Evolutionary conservation across 30 jellyfish, hydroid and myxozoan genomes (phyloP).

Genomic region (Aurelia coerulea): DNA sequence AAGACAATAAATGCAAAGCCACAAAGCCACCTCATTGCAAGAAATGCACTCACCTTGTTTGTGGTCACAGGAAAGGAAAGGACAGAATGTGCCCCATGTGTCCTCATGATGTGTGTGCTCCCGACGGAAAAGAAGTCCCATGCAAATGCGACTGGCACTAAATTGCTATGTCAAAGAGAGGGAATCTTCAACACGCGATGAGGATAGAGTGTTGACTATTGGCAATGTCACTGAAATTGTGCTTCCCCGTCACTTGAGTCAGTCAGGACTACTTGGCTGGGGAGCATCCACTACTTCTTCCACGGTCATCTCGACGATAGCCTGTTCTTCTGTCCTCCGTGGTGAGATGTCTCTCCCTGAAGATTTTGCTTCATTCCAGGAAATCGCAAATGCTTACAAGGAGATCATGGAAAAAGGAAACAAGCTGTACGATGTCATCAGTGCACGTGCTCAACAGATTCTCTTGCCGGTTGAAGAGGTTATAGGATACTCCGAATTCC

Average conservation of each 20-base stretch:
- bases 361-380: background rate
- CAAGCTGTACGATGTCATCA: constrained; percentile 6
- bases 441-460: constrained; percentile 9
- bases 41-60: constrained; percentile 10
- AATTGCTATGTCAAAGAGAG: background rate
- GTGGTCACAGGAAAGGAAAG: constrained; percentile 2
- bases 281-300: background rate
- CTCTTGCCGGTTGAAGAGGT: constrained; percentile 7
- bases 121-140: background rate
- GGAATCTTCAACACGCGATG: background rate
- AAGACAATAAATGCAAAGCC: background rate
- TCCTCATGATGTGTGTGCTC: background rate
- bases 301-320: constrained; percentile 14
- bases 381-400: background rate
- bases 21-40: constrained; percentile 16
- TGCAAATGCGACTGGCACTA: constrained; percentile 3
- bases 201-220: background rate
- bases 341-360: background rate
- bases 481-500: background rate
- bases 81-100: constrained; percentile 8
- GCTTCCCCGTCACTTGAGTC: constrained; percentile 17
- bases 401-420: constrained; percentile 2
- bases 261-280: constrained; percentile 25
- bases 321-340: constrained; percentile 25
- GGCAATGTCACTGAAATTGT: constrained; percentile 4